Conservation (phyloP, 1,140 invertebrate genomes). For the Bilobella aurantiaca region DNA sequence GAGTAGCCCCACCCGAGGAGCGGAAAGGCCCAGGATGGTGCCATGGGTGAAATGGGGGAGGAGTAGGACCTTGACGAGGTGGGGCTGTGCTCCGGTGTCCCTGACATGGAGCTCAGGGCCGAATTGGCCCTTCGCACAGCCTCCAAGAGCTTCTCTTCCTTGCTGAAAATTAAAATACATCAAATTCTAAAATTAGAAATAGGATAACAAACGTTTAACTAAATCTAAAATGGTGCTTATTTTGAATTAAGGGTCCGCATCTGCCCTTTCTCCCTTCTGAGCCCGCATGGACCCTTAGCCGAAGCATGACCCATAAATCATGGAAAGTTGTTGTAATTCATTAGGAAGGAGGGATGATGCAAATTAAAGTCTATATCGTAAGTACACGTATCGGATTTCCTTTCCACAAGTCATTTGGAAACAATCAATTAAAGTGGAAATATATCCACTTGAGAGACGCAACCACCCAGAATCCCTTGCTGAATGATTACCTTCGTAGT, state of each 20-base stretch:
- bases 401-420: not conserved
- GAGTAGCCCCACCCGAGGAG: conserved; percentile 34
- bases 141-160: conserved; percentile 34
- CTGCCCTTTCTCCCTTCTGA: too few species aligned
- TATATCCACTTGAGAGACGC: not conserved
- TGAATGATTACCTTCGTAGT: too few species aligned
- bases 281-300: too few species aligned
- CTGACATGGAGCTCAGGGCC: conserved; percentile 34
- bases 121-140: conserved; percentile 35
- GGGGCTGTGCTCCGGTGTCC: conserved; percentile 34
- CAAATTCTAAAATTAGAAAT: not conserved
- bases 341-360: not conserved
- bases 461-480: not conserved
- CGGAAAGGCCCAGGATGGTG: conserved; percentile 34
- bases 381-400: not conserved
- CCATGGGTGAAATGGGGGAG: conserved; percentile 34
- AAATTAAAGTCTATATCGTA: not conserved
- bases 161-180: conserved; percentile 20
- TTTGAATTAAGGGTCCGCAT: too few species aligned
- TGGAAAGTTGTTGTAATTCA: not conserved
- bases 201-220: too few species aligned
- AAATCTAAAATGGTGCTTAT: too few species aligned
- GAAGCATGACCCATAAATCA: too few species aligned
- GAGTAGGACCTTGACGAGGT: conserved; percentile 34
- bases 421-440: not conserved